phyloP scores from a whole-genome alignment of 2,888 invertebrate species.

The Rugalucina vietnamica region DNA sequence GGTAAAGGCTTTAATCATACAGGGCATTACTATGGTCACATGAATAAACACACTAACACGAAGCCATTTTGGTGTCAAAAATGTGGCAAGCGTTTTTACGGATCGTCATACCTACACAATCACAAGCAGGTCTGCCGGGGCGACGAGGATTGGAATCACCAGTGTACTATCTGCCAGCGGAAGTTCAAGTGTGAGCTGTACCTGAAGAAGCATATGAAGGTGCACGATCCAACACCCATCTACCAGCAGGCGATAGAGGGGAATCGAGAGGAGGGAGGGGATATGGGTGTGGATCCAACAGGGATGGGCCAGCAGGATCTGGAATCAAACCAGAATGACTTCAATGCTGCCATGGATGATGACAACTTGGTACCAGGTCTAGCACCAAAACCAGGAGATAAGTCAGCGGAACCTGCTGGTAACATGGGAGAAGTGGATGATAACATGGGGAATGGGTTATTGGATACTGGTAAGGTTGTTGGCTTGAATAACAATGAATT shows the following conservation, averaged over 20 bases:
- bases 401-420: not conserved
- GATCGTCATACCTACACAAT: conserved; percentile 61
- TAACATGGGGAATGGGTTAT: no score
- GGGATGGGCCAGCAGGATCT: conserved; percentile 21
- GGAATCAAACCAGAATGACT: not conserved
- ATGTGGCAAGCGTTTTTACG: conserved; percentile 59
- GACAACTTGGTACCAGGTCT: not conserved
- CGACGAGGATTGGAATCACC: conserved; percentile 48
- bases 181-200: conserved; percentile 63
- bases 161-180: conserved; percentile 48
- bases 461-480: not conserved
- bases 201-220: conserved; percentile 59
- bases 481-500: not conserved
- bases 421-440: no score
- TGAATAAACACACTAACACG: conserved; percentile 63
- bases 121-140: conserved; percentile 61
- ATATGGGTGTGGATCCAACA: no score
- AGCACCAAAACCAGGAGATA: not conserved
- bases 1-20: conserved; percentile 61
- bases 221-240: conserved; percentile 52
- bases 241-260: not conserved
- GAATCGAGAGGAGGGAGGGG: no score
- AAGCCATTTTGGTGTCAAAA: conserved; percentile 64
- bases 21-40: conserved; percentile 62
- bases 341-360: not conserved